Evolutionary conservation across 2,888 invertebrate species (phyloP).

Genomic region (Idaea aversata): DNA sequence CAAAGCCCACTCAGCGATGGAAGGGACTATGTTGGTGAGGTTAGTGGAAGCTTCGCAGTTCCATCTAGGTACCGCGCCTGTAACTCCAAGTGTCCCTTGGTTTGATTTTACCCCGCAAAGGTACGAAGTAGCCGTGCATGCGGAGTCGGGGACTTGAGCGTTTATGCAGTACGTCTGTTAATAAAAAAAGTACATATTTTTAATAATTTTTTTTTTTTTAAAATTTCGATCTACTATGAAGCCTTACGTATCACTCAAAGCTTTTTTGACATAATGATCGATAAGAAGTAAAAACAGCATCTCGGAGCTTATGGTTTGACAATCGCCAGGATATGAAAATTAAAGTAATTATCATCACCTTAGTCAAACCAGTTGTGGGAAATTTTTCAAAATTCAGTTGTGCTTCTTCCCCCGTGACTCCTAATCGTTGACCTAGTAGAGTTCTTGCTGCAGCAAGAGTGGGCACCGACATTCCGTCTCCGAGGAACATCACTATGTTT

Average conservation of each 20-base stretch:
- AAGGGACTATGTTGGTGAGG: conserved; percentile 75
- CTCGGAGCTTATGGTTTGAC: neutral
- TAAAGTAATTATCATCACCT: conserved; percentile 26
- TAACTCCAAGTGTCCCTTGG: conserved; percentile 82
- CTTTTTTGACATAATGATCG: neutral
- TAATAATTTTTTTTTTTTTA: too few relatives aligned
- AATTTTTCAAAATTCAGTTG: conserved; percentile 81
- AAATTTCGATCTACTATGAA: too few relatives aligned
- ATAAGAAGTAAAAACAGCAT: too few relatives aligned
- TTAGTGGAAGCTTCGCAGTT: conserved; percentile 81
- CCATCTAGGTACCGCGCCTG: conserved; percentile 77
- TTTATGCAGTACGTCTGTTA: conserved; percentile 79
- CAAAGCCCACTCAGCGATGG: conserved; percentile 84
- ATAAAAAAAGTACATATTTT: neutral
- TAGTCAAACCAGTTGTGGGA: conserved; percentile 72
- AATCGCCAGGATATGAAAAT: neutral
- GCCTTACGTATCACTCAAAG: neutral
- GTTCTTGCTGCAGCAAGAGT: conserved; percentile 82
- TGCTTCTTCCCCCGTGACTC: conserved; percentile 78
- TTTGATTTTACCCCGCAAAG: conserved; percentile 84
- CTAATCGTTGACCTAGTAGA: conserved; percentile 78
- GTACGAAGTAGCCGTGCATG: conserved; percentile 85
- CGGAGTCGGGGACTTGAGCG: conserved; percentile 84
- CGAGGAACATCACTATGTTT: conserved; percentile 84
- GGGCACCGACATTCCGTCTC: conserved; percentile 87